Evolutionary conservation across 1,140 invertebrate genomes (phyloP), one percentile per base, ranked within the genome.

Genomic region (Eupristina koningsbergeri): DNA sequence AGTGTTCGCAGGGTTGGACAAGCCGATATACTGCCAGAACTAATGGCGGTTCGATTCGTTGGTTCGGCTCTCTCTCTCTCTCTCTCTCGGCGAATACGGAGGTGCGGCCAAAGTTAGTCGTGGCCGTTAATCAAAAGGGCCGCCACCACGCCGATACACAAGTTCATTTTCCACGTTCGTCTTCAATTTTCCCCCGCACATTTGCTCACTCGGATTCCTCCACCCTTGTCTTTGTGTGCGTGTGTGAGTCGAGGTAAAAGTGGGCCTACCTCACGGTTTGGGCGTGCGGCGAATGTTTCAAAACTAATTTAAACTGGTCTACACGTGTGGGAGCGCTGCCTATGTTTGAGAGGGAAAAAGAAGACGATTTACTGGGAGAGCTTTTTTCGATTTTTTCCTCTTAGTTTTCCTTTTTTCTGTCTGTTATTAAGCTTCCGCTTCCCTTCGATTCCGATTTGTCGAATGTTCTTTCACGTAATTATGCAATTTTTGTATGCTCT

Each of bases 221-320:
- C n/a, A n/a, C n/a, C n/a, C n/a, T n/a, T n/a, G n/a, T n/a, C 63
- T 31, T 67, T 67, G 15, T 19, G 26, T 39, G 3, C 26, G 39
- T 8, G 39, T 41, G 69, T 19, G 45, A 22, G 64, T 78, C 76
- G 76, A 88, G 87, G 85, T 41, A 13, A 34, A 29, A 9, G 34
- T 34, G n/a, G n/a, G 3, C 31, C 74, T 58, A 76, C 50, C 50
- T 11, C 36, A 7, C 78, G 84, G 85, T 79, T 80, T 78, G 85
- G 80, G 87, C 85, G 87, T 87, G 88, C 86, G 87, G 87, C 88
- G 88, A 90, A 90, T 88, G 90, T 89, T 91, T 89, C 87, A 86
- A 87, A 91, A 91, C 89, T 91, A 91, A 91, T 91, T 91, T 91
- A 89, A 90, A 91, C 88, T 89, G 90, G 85, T 34, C 47, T 86